Evolutionary conservation across 1,140 invertebrate species (phyloP).

Genomic region (Caligus rogercresseyi): DNA sequence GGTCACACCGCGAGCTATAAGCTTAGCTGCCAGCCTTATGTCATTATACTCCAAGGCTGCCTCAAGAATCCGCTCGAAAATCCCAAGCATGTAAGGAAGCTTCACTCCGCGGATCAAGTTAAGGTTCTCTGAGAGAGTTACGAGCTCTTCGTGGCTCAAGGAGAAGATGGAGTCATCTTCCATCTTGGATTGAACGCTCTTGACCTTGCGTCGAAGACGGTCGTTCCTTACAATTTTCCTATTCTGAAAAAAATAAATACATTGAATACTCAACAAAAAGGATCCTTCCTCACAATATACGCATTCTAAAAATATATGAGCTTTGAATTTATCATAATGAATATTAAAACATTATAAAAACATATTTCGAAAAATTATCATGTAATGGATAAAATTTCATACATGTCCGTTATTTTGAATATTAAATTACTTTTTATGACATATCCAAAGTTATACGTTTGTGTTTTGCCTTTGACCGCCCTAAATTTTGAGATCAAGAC

Average conservation of each 20-base stretch:
- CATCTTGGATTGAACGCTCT: background rate
- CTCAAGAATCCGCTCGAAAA: background rate
- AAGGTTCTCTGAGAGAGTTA: background rate
- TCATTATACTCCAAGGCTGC: background rate
- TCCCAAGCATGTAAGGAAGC: background rate
- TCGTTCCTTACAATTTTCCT: background rate
- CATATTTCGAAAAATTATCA: too few relatives aligned
- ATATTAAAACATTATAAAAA: too few relatives aligned
- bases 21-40: background rate
- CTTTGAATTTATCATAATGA: too few relatives aligned
- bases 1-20: background rate
- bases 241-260: background rate
- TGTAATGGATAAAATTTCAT: too few relatives aligned
- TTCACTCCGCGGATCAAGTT: background rate
- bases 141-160: background rate
- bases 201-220: background rate
- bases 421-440: too few relatives aligned
- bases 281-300: too few relatives aligned
- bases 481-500: too few relatives aligned
- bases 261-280: too few relatives aligned
- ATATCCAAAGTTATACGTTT: too few relatives aligned
- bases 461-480: too few relatives aligned
- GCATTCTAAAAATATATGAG: too few relatives aligned
- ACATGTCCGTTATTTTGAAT: too few relatives aligned
- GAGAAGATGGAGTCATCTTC: background rate